phyloP scores from a whole-genome alignment of 2,888 invertebrate species.

The Chouioia cunea region DNA sequence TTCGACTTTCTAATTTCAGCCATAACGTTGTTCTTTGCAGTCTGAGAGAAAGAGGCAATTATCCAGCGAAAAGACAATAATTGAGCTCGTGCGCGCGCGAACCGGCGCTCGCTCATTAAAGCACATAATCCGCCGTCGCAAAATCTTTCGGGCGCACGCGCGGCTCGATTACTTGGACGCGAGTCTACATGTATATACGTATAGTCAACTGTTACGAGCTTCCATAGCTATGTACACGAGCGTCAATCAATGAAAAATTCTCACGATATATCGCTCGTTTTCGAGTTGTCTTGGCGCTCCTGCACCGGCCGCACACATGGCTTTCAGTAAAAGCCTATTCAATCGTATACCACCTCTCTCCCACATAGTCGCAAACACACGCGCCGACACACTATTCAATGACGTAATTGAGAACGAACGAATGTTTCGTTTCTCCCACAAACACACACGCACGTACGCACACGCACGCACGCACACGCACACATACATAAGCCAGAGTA shows the following conservation, averaged over 20 bases:
- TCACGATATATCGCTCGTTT: conserved; percentile 17
- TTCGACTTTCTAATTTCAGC: too few species aligned
- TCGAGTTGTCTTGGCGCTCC: conserved; percentile 12
- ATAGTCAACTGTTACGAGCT: neutral
- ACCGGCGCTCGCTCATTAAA: neutral
- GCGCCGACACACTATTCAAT: neutral
- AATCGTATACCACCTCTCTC: too few species aligned
- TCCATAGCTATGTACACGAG: neutral
- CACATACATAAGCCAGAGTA: neutral
- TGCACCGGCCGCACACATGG: neutral
- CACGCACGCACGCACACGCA: neutral
- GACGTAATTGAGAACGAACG: conserved; percentile 40
- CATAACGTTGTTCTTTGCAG: too few species aligned
- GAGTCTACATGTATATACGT: neutral
- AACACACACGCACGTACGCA: neutral
- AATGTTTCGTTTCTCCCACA: conserved; percentile 35
- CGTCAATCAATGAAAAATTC: conserved; percentile 32
- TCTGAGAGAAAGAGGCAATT: neutral
- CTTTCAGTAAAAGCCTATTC: conserved; percentile 1
- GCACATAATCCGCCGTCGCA: neutral
- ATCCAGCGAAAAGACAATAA: conserved; percentile 7
- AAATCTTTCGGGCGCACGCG: too few species aligned
- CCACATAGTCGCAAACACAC: too few species aligned
- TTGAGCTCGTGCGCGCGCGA: neutral
- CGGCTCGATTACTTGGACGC: too few species aligned